Evolutionary conservation across 2,888 invertebrate species (phyloP).

Genomic region (Gonocerus acuteangulatus): DNA sequence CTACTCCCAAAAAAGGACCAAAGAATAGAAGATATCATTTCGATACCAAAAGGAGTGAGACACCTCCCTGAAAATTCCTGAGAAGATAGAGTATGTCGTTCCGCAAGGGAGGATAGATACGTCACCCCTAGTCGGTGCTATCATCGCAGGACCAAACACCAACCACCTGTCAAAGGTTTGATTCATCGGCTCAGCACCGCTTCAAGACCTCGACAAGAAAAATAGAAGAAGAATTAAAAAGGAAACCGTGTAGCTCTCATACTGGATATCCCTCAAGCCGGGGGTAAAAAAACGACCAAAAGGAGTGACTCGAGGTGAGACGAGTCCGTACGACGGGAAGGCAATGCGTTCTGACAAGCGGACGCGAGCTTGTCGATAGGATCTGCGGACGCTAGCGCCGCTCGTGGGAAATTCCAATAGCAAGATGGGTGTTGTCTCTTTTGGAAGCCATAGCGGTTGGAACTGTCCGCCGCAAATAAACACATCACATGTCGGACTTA

Average conservation of each 20-base stretch:
- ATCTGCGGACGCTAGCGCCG: conserved; percentile 12
- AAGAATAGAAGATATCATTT: no score
- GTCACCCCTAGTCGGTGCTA: neutral
- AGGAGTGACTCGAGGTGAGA: neutral
- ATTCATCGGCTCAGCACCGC: conserved; percentile 9
- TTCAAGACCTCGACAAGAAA: neutral
- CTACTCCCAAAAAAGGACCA: no score
- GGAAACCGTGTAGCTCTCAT: conserved; percentile 8
- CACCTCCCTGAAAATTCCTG: neutral
- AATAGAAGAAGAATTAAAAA: conserved; percentile 12
- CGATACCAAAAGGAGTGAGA: no score
- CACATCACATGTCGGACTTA: no score
- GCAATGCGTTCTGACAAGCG: conserved; percentile 13
- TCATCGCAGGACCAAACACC: no score
- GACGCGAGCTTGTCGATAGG: neutral
- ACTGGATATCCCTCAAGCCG: neutral
- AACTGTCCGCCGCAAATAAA: no score
- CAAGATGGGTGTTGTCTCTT: neutral
- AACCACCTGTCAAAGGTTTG: neutral
- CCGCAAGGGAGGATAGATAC: neutral
- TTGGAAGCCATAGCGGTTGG: conserved; percentile 7
- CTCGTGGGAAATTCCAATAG: conserved; percentile 1
- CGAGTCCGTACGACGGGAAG: neutral
- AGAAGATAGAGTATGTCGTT: neutral
- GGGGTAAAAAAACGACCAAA: neutral